phyloP scores from a whole-genome alignment of 1,140 invertebrate species.

The Mercenaria mercenaria region DNA sequence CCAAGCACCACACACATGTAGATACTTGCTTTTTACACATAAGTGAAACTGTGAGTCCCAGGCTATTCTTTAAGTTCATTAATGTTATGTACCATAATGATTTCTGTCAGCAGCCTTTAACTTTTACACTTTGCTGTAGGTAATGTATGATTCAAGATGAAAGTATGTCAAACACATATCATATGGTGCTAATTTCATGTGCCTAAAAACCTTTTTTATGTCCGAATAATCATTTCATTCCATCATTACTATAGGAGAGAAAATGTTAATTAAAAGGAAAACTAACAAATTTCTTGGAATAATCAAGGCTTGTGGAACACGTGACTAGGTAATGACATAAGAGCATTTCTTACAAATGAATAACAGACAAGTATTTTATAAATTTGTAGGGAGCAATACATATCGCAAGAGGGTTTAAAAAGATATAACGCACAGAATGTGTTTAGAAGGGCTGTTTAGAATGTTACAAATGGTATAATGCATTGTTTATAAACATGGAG shows the following conservation, averaged over 20 bases:
- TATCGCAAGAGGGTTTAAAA: too few relatives aligned
- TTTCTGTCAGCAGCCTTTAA: too few relatives aligned
- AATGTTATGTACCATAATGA: too few relatives aligned
- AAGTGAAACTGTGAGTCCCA: too few relatives aligned
- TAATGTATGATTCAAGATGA: background rate
- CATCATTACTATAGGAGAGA: background rate
- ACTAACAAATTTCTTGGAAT: background rate
- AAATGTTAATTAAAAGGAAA: background rate
- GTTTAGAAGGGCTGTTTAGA: too few relatives aligned
- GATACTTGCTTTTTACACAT: too few relatives aligned
- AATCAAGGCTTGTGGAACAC: background rate
- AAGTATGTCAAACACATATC: background rate
- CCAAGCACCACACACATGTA: too few relatives aligned
- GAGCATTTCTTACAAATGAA: background rate
- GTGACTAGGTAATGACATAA: background rate
- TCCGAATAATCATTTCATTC: background rate
- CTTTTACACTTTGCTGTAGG: constrained; percentile 19
- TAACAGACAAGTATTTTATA: constrained; percentile 20
- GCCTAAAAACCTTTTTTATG: background rate
- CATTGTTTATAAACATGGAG: constrained; percentile 17
- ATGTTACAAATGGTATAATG: background rate
- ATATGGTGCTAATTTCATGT: background rate
- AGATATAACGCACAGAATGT: background rate
- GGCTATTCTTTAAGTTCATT: too few relatives aligned
- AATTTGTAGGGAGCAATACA: background rate